phyloP scores from a whole-genome alignment of 2,888 invertebrate genomes.

The Drosophila mimica region DNA sequence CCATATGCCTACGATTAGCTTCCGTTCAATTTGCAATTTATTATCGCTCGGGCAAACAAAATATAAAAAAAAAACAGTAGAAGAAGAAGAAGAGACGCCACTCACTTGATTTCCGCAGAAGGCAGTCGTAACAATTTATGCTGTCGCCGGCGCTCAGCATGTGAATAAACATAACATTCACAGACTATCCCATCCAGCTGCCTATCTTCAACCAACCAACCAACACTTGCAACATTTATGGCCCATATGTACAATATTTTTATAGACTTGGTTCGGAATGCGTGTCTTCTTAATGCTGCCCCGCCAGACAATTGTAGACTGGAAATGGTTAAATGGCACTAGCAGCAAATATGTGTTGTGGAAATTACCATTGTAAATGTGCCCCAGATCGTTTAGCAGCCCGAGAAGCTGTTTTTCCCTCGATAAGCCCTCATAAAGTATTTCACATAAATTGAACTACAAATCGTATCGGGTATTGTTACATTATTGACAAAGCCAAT shows the following conservation, averaged over 20 bases:
- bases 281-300: slow-evolving; percentile 39
- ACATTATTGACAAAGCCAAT: slow-evolving; percentile 55
- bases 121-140: slow-evolving; percentile 47
- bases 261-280: slow-evolving; percentile 48
- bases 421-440: slow-evolving; percentile 54
- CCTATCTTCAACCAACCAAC: background rate
- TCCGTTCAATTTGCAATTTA: slow-evolving; percentile 67
- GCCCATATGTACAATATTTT: slow-evolving; percentile 60
- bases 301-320: slow-evolving; percentile 58
- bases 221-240: slow-evolving; percentile 43
- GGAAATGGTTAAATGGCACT: slow-evolving; percentile 22
- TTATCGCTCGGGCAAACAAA: slow-evolving; percentile 31
- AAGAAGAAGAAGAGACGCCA: background rate
- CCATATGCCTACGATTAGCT: slow-evolving; percentile 64
- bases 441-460: slow-evolving; percentile 54
- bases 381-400: slow-evolving; percentile 44
- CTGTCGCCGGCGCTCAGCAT: slow-evolving; percentile 44
- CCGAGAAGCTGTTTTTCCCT: slow-evolving; percentile 26
- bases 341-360: slow-evolving; percentile 19
- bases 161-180: slow-evolving; percentile 44
- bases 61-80: background rate
- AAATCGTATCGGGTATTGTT: slow-evolving; percentile 16
- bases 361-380: slow-evolving; percentile 58
- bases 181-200: slow-evolving; percentile 9
- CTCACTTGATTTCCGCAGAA: slow-evolving; percentile 15